Evolutionary conservation across 2,888 invertebrate genomes (phyloP).

Genomic region (Lasioglossum malachurum): DNA sequence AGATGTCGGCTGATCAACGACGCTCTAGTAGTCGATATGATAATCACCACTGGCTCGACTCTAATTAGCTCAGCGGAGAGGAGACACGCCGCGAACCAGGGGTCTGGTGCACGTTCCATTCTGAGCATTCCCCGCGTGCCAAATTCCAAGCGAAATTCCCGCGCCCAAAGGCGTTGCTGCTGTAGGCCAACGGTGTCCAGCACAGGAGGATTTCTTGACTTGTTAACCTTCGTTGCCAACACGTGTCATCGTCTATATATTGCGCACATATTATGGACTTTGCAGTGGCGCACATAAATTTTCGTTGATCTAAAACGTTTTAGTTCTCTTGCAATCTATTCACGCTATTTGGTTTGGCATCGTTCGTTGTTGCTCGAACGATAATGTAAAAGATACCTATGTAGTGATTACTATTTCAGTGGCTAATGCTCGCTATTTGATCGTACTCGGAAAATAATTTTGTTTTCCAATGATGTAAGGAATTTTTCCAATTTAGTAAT

Average conservation of each 20-base stretch:
- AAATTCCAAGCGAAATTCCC: constrained; percentile 63
- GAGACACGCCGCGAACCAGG: constrained; percentile 32
- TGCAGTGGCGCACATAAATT: background rate
- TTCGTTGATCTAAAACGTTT: background rate
- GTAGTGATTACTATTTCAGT: background rate
- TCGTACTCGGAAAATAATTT: background rate
- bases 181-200: background rate
- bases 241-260: background rate
- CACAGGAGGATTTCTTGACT: background rate
- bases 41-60: constrained; percentile 23
- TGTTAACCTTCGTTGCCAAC: background rate
- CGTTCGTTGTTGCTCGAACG: background rate
- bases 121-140: constrained; percentile 54
- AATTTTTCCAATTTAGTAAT: too few relatives aligned
- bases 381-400: background rate
- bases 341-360: background rate
- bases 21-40: constrained; percentile 2
- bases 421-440: background rate
- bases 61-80: constrained; percentile 40
- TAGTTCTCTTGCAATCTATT: background rate
- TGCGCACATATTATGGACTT: background rate
- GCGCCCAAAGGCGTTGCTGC: constrained; percentile 29
- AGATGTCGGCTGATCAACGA: background rate
- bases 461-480: too few relatives aligned
- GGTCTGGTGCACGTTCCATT: constrained; percentile 46